phyloP scores from a whole-genome alignment of 2,888 invertebrate species.

The Diplazon laetatorius region DNA sequence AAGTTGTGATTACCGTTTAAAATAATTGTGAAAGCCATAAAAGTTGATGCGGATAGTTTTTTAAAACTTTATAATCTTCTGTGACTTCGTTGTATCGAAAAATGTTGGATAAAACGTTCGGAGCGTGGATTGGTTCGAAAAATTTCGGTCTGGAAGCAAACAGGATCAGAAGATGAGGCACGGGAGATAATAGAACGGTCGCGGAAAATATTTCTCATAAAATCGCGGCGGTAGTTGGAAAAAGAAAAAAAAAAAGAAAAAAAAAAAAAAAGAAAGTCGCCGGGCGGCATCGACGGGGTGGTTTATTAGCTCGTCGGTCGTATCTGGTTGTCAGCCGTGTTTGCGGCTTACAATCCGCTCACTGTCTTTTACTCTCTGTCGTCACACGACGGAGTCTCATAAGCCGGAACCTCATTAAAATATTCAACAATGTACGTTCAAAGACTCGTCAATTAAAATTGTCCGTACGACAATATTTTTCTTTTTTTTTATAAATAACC shows the following conservation, averaged over 20 bases:
- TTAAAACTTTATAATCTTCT: background rate
- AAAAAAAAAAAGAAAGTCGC: slow-evolving; percentile 1
- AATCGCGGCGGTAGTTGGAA: slow-evolving; percentile 27
- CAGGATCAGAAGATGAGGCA: slow-evolving; percentile 32
- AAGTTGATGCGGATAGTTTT: too few relatives aligned
- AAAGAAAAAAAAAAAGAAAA: slow-evolving; percentile 1
- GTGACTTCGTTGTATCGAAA: slow-evolving; percentile 1
- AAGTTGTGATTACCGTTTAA: too few relatives aligned
- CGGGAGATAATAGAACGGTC: slow-evolving; percentile 2
- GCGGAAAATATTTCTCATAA: slow-evolving; percentile 44
- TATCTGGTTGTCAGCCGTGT: slow-evolving; percentile 62
- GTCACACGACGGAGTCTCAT: slow-evolving; percentile 27
- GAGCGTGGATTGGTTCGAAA: background rate
- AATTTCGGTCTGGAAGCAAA: slow-evolving; percentile 19
- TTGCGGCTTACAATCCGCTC: slow-evolving; percentile 65
- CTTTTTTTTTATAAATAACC: too few relatives aligned
- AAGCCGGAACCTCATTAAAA: slow-evolving; percentile 26
- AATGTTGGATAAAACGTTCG: background rate
- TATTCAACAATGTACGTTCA: slow-evolving; percentile 19
- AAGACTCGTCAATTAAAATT: background rate
- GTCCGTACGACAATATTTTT: background rate
- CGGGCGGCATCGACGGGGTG: slow-evolving; percentile 20
- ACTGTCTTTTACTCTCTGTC: slow-evolving; percentile 20
- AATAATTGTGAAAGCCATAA: too few relatives aligned
- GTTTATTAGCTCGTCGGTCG: slow-evolving; percentile 67